Base-by-base conservation (phyloP, 1,140 invertebrate species). In the Drosophila funebris region DNA sequence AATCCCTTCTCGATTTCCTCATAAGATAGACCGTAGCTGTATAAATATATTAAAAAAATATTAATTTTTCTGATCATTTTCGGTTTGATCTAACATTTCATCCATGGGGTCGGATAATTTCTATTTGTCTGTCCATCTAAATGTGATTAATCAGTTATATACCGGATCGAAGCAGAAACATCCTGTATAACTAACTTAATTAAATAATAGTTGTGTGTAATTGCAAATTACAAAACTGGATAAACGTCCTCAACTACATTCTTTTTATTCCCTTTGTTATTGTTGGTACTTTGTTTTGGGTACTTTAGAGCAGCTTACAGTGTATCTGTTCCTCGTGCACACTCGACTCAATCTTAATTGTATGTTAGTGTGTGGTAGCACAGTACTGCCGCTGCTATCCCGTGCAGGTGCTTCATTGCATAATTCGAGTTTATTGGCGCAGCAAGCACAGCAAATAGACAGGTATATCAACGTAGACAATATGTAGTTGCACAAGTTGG, bases 1-100 rank as follows among this genome's bases (percentile, higher is more conserved):
- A 98, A 90, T 41, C 95, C 96, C 83, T 97, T 97, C 83, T 98
- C 96, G 46, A 98, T 96, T 78, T 97, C 96, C 77, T 98, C 96
- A 76, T 95, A 95, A 0, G 94, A 95, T 16, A 98, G 92, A 1
- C 96, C 96, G 78, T 97, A 98, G 44, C 96, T 98, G 14, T 5
- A 41, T 18, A 48, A 41, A 11, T 20, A 39, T 33, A 2, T 31
- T 53, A 27, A 53, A 27, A 69, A 78, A 71, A 78, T 80, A 67
- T 58, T 76, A 81, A 81, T 64, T 39, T n/a, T n/a, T n/a, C n/a
- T n/a, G n/a, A n/a, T n/a, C n/a, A n/a, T n/a, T n/a, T n/a, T n/a
- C n/a, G n/a, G n/a, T n/a, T n/a, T n/a, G n/a, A n/a, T n/a, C n/a
- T n/a, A n/a, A n/a, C n/a, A n/a, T n/a, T n/a, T n/a, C n/a, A n/a